phyloP scores from a whole-genome alignment of 2,888 invertebrate genomes.

The Caenorhabditis afra region DNA sequence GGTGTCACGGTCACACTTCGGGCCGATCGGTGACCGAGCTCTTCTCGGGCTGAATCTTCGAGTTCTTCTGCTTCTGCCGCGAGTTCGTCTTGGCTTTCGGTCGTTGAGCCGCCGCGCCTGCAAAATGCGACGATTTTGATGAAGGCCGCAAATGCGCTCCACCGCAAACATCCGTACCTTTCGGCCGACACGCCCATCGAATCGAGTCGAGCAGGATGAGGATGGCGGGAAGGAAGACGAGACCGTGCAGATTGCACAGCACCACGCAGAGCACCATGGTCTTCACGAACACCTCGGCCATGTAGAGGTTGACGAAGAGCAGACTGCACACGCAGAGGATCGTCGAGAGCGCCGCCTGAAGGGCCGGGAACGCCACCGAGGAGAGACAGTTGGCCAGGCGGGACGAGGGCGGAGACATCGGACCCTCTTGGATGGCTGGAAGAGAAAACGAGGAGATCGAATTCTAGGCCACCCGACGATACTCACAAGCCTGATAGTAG shows the following conservation, averaged over 20 bases:
- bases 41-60: slow-evolving; percentile 63
- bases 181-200: slow-evolving; percentile 68
- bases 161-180: slow-evolving; percentile 25
- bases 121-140: background rate
- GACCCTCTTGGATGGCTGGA: slow-evolving; percentile 68
- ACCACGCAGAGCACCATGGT: slow-evolving; percentile 78
- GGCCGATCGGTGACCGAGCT: slow-evolving; percentile 69
- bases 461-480: background rate
- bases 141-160: no score
- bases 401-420: slow-evolving; percentile 65
- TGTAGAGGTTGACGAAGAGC: slow-evolving; percentile 77
- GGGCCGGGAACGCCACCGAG: slow-evolving; percentile 72
- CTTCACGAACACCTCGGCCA: slow-evolving; percentile 77
- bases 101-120: slow-evolving; percentile 65
- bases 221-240: slow-evolving; percentile 77
- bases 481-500: slow-evolving; percentile 70
- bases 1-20: slow-evolving; percentile 60
- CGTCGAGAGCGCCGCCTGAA: slow-evolving; percentile 75
- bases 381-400: slow-evolving; percentile 71
- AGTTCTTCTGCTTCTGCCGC: slow-evolving; percentile 53
- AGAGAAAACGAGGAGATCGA: no score
- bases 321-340: slow-evolving; percentile 76
- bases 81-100: slow-evolving; percentile 50
- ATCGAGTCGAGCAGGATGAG: slow-evolving; percentile 69
- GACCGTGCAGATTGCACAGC: slow-evolving; percentile 78